Conservation (phyloP, 2,888 invertebrate genomes). For the Drosophila meridiana region DNA sequence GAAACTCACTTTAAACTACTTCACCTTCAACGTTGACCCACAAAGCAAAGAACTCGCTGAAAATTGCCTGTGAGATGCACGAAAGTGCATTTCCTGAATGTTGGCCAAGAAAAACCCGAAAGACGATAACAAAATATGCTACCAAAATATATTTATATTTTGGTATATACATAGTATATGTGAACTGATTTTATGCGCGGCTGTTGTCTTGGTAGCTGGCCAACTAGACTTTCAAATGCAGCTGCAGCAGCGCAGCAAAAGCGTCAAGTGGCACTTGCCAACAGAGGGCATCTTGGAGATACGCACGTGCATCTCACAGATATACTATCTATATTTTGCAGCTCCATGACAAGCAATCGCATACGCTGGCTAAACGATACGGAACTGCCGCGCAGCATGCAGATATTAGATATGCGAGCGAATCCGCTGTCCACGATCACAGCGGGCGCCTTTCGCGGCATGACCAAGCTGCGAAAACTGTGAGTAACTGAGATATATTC, state of each 20-base stretch:
- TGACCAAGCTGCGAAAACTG: slow-evolving; percentile 92
- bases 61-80: slow-evolving; percentile 2
- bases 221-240: slow-evolving; percentile 70
- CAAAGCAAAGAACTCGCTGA: slow-evolving; percentile 4
- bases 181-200: slow-evolving; percentile 54
- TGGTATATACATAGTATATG: slow-evolving; percentile 14
- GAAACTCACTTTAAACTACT: not conserved
- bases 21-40: slow-evolving; percentile 35
- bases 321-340: slow-evolving; percentile 61
- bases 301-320: slow-evolving; percentile 24
- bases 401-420: slow-evolving; percentile 92
- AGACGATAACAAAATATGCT: slow-evolving; percentile 54
- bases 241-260: slow-evolving; percentile 55
- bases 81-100: slow-evolving; percentile 33
- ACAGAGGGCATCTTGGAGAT: slow-evolving; percentile 49
- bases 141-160: slow-evolving; percentile 19
- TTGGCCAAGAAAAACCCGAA: slow-evolving; percentile 66
- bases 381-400: slow-evolving; percentile 89
- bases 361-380: slow-evolving; percentile 91
- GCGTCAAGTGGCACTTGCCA: slow-evolving; percentile 72
- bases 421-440: slow-evolving; percentile 92
- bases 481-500: slow-evolving; percentile 85
- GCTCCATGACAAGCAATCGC: slow-evolving; percentile 93
- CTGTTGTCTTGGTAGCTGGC: slow-evolving; percentile 64
- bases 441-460: slow-evolving; percentile 89